These are phyloP conservation scores for Odocoileus hemionus DNA, from an alignment of 2,113 vertebrate species.

Conservation along the genomic window DNA sequence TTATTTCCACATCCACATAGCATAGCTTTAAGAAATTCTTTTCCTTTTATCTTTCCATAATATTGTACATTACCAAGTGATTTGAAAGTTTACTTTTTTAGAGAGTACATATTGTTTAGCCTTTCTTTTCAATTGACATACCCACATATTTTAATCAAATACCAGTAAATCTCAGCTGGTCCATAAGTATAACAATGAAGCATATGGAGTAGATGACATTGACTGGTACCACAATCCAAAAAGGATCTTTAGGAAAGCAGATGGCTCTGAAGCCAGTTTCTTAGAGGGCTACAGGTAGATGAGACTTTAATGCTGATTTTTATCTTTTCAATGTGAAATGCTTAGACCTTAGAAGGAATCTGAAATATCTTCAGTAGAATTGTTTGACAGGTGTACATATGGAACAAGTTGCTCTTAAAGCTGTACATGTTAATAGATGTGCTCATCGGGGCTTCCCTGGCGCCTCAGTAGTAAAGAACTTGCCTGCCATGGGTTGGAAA, in stretches of 20 bases:
- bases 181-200: constrained; percentile 94
- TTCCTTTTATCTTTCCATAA: neutral
- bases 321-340: neutral
- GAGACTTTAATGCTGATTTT: neutral
- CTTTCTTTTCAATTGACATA: too few relatives aligned
- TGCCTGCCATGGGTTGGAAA: rapidly evolving
- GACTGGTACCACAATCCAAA: constrained; percentile 91
- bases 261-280: constrained; percentile 86
- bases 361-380: neutral
- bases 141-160: neutral
- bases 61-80: neutral
- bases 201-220: constrained; percentile 92
- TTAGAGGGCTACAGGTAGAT: constrained; percentile 90
- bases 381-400: neutral
- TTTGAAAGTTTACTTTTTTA: neutral
- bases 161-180: neutral
- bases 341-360: neutral
- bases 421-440: neutral
- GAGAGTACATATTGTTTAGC: neutral
- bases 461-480: neutral
- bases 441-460: neutral
- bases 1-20: neutral
- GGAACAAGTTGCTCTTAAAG: neutral
- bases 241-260: constrained; percentile 88
- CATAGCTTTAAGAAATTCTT: neutral